Base-by-base conservation (phyloP, 2,113 vertebrate species). In the Columba janthina region DNA sequence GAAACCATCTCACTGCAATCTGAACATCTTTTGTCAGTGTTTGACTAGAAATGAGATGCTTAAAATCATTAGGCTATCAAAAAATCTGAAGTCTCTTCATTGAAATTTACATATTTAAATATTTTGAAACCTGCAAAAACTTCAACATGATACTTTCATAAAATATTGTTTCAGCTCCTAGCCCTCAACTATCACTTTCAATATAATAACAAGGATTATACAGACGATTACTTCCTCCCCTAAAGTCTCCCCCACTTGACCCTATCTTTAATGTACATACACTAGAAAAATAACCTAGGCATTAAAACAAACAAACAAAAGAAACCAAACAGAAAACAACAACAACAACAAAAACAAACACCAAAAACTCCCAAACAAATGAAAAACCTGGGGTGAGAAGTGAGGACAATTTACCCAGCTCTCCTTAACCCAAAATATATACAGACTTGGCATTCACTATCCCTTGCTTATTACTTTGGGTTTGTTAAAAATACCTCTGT, bases 21-120 rank as follows among this genome's bases (percentile, higher is more conserved):
- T 98, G 98, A 98, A 98, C 98, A 98, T 98, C 98, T 98, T 98
- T 98, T 98, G 98, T 98, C 98, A 98, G 97, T 98, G 97, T 98
- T 98, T 98, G 98, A 98, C 98, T 98, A 98, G 97, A 98, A 98
- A 98, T 98, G 98, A 98, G 98, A 98, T 98, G 98, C 98, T 98
- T 98, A 98, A 98, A 98, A 98, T 98, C 98, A 98, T 98, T 98
- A 98, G 98, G 97, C 98, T 98, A 98, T 98, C 98, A 98, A 98
- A 98, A 98, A 98, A 97, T 98, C 97, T 97, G 97, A 98, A 98
- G 98, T 98, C 97, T 98, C 98, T 98, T 97, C 97, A 96, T 93
- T 98, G 97, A 98, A 98, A 98, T 98, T 98, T 98, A 98, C 98
- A 98, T 98, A 98, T 98, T 98, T 98, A 98, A 98, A 98, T 98